Evolutionary conservation across 30 jellyfish, hydroid and myxozoan species (phyloP).

Genomic region (Chrysaora quinquecirrha): DNA sequence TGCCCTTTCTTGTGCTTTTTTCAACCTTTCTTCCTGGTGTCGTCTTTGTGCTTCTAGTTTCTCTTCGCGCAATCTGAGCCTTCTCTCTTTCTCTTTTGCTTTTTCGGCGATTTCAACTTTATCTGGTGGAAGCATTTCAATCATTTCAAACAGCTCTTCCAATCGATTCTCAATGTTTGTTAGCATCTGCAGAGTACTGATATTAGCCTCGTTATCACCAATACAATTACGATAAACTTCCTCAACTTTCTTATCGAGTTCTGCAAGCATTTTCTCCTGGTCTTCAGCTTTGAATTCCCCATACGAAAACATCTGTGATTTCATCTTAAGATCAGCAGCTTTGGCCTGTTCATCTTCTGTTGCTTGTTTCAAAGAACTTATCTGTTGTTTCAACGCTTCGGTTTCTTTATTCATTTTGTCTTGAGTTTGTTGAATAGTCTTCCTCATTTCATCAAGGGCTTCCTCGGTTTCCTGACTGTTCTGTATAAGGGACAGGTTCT

Average conservation of each 20-base stretch:
- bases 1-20: slow-evolving; percentile 96
- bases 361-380: slow-evolving; percentile 75
- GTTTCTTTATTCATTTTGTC: slow-evolving; percentile 92
- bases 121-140: slow-evolving; percentile 95
- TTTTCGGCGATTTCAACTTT: slow-evolving; percentile 97
- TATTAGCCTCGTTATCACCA: slow-evolving; percentile 95
- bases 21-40: slow-evolving; percentile 95
- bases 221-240: slow-evolving; percentile 92
- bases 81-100: slow-evolving; percentile 96
- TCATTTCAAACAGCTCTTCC: slow-evolving; percentile 93
- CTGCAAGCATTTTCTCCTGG: slow-evolving; percentile 94
- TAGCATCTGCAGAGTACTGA: slow-evolving; percentile 94
- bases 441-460: slow-evolving; percentile 94
- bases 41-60: slow-evolving; percentile 89
- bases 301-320: slow-evolving; percentile 87
- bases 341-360: slow-evolving; percentile 70
- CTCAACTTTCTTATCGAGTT: slow-evolving; percentile 83
- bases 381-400: slow-evolving; percentile 82
- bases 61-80: slow-evolving; percentile 92
- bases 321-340: slow-evolving; percentile 90
- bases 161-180: slow-evolving; percentile 94
- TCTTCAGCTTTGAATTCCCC: slow-evolving; percentile 98
- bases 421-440: slow-evolving; percentile 74
- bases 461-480: slow-evolving; percentile 97
- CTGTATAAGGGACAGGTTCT: slow-evolving; percentile 87